Percentiles rank a stretch among this genome's conserved stretches.
Evolutionary conservation across 2,888 invertebrate species (phyloP).

Genomic region (Melipona beecheii): DNA sequence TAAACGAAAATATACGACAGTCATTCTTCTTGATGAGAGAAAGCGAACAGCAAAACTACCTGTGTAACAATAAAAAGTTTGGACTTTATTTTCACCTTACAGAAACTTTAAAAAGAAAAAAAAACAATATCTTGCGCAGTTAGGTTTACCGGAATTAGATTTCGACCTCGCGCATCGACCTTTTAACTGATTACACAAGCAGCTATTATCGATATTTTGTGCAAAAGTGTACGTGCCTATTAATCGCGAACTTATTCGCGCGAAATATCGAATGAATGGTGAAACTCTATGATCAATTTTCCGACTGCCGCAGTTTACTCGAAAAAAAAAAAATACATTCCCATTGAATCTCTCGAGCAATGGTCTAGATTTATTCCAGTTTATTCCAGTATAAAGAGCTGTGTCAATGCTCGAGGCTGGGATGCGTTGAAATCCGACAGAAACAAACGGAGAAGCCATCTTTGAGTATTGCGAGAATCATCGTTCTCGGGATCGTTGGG

Average conservation of each 20-base stretch:
- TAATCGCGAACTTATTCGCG: not conserved
- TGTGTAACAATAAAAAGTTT: not conserved
- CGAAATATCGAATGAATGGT: not conserved
- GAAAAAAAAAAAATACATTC: not conserved
- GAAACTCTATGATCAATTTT: not conserved
- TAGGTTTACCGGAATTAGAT: conserved; percentile 59
- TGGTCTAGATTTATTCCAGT: not conserved
- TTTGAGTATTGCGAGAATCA: not conserved
- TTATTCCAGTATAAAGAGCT: too few relatives aligned
- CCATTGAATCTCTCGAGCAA: not conserved
- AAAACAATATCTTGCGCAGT: conserved; percentile 6
- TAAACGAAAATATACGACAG: too few relatives aligned
- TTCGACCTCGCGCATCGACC: conserved; percentile 42
- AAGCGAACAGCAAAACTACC: not conserved
- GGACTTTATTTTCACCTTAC: not conserved
- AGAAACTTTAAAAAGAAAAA: not conserved
- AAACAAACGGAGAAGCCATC: not conserved
- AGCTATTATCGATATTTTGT: conserved; percentile 24
- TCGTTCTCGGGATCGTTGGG: not conserved
- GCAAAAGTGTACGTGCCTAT: not conserved
- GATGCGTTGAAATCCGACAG: not conserved
- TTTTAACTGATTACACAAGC: conserved; percentile 49
- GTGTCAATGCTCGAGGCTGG: too few relatives aligned
- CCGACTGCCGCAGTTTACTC: not conserved
- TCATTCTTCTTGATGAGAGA: not conserved